phyloP scores from a whole-genome alignment of 2,797 vertebrate genomes.

The Brachymystax lenok region DNA sequence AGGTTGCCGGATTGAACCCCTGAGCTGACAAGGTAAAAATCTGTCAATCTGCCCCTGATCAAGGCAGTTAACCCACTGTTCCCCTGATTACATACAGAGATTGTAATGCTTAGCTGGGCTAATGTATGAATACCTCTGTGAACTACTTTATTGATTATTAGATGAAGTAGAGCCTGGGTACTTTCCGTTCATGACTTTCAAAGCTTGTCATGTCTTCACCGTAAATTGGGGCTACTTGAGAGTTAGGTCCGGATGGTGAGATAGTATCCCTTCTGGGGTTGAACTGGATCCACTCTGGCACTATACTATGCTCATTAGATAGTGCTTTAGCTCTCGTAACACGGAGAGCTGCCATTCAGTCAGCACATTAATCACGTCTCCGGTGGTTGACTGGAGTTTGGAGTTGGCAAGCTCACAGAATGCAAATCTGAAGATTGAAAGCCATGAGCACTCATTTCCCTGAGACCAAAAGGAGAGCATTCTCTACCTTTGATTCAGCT shows the following conservation, averaged over 20 bases:
- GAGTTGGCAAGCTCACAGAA: constrained; percentile 13
- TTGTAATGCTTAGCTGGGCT: not conserved
- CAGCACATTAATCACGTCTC: constrained; percentile 16
- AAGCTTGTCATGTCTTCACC: constrained; percentile 18
- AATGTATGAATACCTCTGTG: not conserved
- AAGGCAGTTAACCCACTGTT: too few species aligned
- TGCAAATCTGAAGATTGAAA: not conserved
- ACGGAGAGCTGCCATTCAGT: constrained; percentile 2
- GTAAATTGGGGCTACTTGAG: not conserved
- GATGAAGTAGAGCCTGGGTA: not conserved
- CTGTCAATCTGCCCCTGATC: too few species aligned
- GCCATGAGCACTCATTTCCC: not conserved
- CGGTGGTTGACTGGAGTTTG: constrained; percentile 12
- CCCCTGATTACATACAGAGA: not conserved
- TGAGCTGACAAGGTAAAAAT: too few species aligned
- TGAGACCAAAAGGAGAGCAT: not conserved
- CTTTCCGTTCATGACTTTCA: not conserved
- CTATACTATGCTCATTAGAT: constrained; percentile 11
- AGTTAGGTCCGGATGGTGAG: not conserved
- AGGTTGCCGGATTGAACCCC: too few species aligned
- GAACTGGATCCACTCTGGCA: not conserved
- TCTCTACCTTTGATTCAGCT: not conserved
- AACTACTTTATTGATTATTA: not conserved
- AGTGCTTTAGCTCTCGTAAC: constrained; percentile 11
- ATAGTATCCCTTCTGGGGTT: not conserved